Percentiles rank a stretch among this genome's conserved stretches.
Evolutionary conservation across 2,797 vertebrate genomes (phyloP).

Genomic region (Sebastes umbrosus): DNA sequence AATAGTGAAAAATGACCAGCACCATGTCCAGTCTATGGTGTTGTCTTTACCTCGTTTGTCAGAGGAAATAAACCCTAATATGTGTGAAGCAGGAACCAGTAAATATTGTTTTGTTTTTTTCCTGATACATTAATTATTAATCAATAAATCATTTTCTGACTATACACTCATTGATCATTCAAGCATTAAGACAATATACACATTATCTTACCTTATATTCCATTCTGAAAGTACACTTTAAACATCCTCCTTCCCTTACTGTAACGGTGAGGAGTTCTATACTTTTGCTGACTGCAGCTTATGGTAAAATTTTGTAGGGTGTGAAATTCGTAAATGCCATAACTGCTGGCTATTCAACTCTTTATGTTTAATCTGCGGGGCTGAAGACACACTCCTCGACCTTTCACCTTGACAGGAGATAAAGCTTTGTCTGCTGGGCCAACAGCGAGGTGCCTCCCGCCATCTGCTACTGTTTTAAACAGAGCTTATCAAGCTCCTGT

Average conservation of each 20-base stretch:
- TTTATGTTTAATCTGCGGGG: slow-evolving; percentile 46
- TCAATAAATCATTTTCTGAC: background rate
- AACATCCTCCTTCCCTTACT: background rate
- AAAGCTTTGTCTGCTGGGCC: slow-evolving; percentile 37
- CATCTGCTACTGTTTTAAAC: slow-evolving; percentile 37
- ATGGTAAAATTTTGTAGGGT: slow-evolving; percentile 58
- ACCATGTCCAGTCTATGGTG: background rate
- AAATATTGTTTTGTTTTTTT: background rate
- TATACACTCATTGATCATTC: background rate
- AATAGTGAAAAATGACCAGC: background rate
- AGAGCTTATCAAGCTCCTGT: slow-evolving; percentile 14
- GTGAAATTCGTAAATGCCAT: slow-evolving; percentile 56
- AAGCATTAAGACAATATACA: background rate
- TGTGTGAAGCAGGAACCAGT: background rate
- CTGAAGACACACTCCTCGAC: slow-evolving; percentile 42
- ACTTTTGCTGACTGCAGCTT: slow-evolving; percentile 56
- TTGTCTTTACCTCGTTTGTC: background rate
- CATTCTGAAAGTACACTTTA: slow-evolving; percentile 5
- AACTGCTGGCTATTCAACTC: slow-evolving; percentile 46
- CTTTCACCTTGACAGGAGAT: slow-evolving; percentile 57
- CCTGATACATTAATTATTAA: background rate
- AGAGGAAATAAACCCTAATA: background rate
- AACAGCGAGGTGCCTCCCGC: slow-evolving; percentile 15
- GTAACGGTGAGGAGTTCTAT: slow-evolving; percentile 1
- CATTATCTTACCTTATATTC: background rate